Percentiles rank a stretch among this genome's conserved stretches.
Conservation (phyloP, 2,113 vertebrate genomes). For the Chlorodrepanis virens region DNA sequence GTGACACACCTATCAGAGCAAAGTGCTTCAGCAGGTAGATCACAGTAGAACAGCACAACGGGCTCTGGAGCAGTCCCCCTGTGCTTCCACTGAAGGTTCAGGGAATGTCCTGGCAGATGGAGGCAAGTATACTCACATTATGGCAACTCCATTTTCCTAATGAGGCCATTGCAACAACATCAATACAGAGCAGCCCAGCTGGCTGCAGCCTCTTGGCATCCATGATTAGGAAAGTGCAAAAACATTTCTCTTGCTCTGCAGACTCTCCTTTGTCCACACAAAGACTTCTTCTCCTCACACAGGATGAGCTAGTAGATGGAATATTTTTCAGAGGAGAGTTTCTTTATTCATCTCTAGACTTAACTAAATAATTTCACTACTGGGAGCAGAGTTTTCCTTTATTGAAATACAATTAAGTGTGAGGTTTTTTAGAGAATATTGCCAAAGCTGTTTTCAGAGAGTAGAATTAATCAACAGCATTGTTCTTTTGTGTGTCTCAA, state of each 20-base stretch:
- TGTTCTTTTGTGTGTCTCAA: not conserved
- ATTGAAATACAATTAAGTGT: not conserved
- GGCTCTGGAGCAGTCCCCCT: not conserved
- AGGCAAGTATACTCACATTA: not conserved
- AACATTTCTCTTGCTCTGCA: not conserved
- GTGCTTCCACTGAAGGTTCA: not conserved
- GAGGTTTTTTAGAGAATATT: not conserved
- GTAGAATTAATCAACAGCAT: not conserved
- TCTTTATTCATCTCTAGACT: not conserved
- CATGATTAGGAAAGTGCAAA: not conserved
- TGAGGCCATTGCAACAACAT: not conserved
- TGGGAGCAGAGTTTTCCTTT: not conserved
- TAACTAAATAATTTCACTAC: not conserved
- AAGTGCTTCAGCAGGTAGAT: not conserved
- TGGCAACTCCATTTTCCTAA: conserved; percentile 22
- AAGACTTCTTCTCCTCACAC: not conserved
- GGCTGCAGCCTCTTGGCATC: not conserved
- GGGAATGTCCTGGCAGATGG: conserved; percentile 2
- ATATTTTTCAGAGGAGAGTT: not conserved
- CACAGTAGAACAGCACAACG: not conserved
- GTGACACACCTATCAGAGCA: not conserved
- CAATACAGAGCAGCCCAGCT: not conserved
- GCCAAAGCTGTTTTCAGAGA: not conserved
- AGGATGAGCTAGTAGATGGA: not conserved
- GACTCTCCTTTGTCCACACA: not conserved